Evolutionary conservation across 2,113 vertebrate species (phyloP).

Genomic region (Pollimyrus isidori): DNA sequence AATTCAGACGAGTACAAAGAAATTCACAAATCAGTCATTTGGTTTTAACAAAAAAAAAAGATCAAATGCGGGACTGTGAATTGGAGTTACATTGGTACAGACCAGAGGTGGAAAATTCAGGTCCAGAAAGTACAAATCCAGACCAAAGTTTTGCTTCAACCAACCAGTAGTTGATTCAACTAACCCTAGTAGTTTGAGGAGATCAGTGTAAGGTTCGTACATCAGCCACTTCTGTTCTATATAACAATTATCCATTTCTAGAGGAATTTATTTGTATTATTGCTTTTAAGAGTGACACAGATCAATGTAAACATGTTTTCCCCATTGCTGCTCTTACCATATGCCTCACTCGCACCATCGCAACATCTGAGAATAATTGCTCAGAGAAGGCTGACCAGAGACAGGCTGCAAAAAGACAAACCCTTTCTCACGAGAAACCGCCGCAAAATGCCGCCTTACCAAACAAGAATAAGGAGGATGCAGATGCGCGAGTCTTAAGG

Average conservation of each 20-base stretch:
- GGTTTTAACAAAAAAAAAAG: neutral
- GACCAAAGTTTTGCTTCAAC: too few relatives aligned
- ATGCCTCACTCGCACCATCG: neutral
- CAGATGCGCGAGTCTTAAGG: neutral
- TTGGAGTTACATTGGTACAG: neutral
- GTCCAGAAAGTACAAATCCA: too few relatives aligned
- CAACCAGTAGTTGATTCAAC: too few relatives aligned
- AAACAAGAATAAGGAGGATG: neutral
- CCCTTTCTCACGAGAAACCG: neutral
- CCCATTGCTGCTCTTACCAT: neutral
- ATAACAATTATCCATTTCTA: neutral
- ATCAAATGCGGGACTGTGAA: neutral
- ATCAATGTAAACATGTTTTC: neutral
- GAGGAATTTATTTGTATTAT: neutral
- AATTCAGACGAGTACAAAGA: constrained; percentile 4
- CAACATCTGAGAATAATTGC: constrained; percentile 23
- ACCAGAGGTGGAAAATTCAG: neutral
- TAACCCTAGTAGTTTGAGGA: neutral
- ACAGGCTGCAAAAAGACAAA: constrained; percentile 3
- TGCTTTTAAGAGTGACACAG: neutral
- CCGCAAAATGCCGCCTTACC: neutral
- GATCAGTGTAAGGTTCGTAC: neutral
- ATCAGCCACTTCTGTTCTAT: neutral
- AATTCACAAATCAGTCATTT: constrained; percentile 1
- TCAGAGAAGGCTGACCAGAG: constrained; percentile 7